Base-by-base conservation (phyloP, 2,888 invertebrate species). In the Conops quadrifasciatus region DNA sequence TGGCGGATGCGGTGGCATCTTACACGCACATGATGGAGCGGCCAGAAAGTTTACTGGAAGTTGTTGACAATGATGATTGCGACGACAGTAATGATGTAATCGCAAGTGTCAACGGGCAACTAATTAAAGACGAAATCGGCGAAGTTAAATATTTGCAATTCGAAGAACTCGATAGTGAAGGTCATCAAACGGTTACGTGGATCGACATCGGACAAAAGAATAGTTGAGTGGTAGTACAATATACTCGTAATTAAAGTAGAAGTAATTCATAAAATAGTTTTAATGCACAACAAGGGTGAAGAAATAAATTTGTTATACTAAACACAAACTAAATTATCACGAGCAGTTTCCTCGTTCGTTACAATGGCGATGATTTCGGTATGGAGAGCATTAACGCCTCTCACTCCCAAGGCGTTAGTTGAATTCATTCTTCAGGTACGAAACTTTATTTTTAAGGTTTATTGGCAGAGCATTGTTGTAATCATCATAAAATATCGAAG, bases 131-230 rank as follows among this genome's bases (percentile, higher is more conserved):
- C n/a, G 77, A 75, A 30, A 72, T 77, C 30, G 77, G 75, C 2
- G 77, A 77, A 45, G 78, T 78, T 0, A 79, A 78, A 71, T 80
- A 80, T 68, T 68, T 80, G 59, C 77, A 78, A 66, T 79, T 79
- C 64, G 77, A 78, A 19, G 78, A 79, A 30, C 74, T 80, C 66
- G 79, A 79, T 59, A 76, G 75, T 47, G 78, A 77, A 45, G 79
- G 75, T 1, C 75, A 78, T 60, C 76, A 78, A 28, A 75, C 76
- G 7, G 72, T 79, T n/a, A 77, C 77, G 0, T 80, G 80, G 80
- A 78, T 79, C 5, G 77, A 79, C 58, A 78, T 80, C 16, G 75
- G 71, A 4, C 75, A 73, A 56, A 70, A 58, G 4, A 69, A 71
- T 63, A 74, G 51, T 75, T 72, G 67, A 71, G 21, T 72, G 45